These are phyloP conservation scores for Eutrigla gurnardus DNA, from an alignment of 2,797 vertebrate species.

Conservation along the genomic window DNA sequence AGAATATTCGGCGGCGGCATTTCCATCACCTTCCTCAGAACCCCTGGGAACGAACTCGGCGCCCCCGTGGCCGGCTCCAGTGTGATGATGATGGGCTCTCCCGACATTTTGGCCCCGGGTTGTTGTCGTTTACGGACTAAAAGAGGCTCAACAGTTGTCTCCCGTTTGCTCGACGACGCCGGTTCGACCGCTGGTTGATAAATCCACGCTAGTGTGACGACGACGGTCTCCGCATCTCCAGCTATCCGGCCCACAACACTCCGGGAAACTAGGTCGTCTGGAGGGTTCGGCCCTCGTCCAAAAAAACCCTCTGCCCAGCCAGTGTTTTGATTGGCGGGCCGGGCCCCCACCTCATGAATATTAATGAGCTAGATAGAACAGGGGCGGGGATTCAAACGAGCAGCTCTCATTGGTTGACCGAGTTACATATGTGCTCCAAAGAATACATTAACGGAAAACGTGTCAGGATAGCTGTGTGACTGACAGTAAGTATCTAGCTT, in stretches of 20 bases:
- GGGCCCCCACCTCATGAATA: slow-evolving; percentile 30
- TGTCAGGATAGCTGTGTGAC: slow-evolving; percentile 1
- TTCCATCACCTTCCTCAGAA: slow-evolving; percentile 94
- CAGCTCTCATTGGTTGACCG: slow-evolving; percentile 63
- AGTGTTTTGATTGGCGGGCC: slow-evolving; percentile 46
- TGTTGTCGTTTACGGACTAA: not conserved
- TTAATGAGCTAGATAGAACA: not conserved
- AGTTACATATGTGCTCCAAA: slow-evolving; percentile 36
- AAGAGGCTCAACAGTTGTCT: not conserved
- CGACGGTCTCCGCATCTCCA: not conserved
- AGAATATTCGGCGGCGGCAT: slow-evolving; percentile 88
- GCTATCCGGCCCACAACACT: not conserved
- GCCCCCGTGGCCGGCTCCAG: slow-evolving; percentile 50
- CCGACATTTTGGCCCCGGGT: slow-evolving; percentile 72
- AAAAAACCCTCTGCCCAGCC: not conserved
- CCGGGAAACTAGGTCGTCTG: accelerated
- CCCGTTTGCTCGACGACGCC: not conserved
- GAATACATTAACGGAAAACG: slow-evolving; percentile 22
- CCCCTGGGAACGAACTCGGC: slow-evolving; percentile 85
- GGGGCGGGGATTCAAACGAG: not conserved
- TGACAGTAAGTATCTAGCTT: too few species aligned
- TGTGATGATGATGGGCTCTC: slow-evolving; percentile 50
- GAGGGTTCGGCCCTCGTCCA: not conserved
- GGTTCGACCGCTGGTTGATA: not conserved
- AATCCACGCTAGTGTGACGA: too few species aligned